Base-by-base conservation (phyloP, 2,888 invertebrate species). In the Tipula lateralis region DNA sequence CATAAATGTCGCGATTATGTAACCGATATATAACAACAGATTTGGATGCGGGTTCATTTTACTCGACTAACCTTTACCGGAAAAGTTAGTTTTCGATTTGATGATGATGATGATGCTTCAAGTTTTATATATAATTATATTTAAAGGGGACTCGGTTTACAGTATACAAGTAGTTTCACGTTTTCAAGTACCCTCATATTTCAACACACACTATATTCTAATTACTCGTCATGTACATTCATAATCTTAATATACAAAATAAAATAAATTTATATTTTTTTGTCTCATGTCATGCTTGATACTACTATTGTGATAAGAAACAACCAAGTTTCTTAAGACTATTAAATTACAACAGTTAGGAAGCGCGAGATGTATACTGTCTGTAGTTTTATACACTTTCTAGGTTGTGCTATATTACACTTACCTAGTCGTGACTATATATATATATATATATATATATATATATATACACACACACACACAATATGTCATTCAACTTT, bases 161-260 rank as follows among this genome's bases (percentile, higher is more conserved):
- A n/a, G n/a, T n/a, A n/a, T n/a, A n/a, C 66, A 44, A 44, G 13
- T 36, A 36, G 36, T 36, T 36, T 36, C 44, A 66, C 66, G 24
- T 66, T 66, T 66, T 50, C 44, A 12, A 50, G 44, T 50, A 66
- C 66, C 66, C 66, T 66, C 66, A 66, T 66, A 66, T 66, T 66
- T 66, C 66, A 66, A 66, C 66, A 5, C n/a, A 12, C n/a, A 24
- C 7, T 19, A 13, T 66, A 66, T 66, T 66, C 66, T 66, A 66
- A 66, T 66, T 66, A 66, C 66, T 66, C n/a, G n/a, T 24, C 66
- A 66, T 66, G 66, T 66, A 66, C 66, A 66, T 66, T 66, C 66
- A 66, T 66, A 66, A 66, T 66, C 66, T 12, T n/a, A n/a, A n/a
- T n/a, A 66, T 1, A 66, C 6, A 50, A 16, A 50, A 50, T n/a